These are phyloP conservation scores for Mustela lutreola DNA, from an alignment of 2,113 vertebrate species.

Conservation along the genomic window DNA sequence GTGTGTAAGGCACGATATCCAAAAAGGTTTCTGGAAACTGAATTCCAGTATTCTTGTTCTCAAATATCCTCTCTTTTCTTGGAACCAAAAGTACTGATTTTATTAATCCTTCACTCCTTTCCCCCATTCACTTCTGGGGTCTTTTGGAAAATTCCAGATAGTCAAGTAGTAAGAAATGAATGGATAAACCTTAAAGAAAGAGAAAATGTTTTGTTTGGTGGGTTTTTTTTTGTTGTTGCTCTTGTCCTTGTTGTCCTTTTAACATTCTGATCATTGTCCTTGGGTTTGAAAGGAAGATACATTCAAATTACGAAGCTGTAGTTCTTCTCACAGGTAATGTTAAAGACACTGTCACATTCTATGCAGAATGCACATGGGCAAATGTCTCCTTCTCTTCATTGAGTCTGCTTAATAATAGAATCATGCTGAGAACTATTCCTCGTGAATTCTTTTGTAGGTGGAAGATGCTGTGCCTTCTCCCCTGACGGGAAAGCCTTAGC, in stretches of 20 bases:
- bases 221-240: background rate
- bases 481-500: slow-evolving; percentile 98
- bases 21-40: slow-evolving; percentile 3
- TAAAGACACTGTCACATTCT: background rate
- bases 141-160: slow-evolving; percentile 1
- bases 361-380: fast-evolving
- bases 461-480: slow-evolving; percentile 98
- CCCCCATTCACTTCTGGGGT: background rate
- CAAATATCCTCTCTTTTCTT: background rate
- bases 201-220: background rate
- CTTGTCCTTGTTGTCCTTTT: background rate
- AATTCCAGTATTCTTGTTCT: background rate
- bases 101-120: background rate
- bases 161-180: slow-evolving; percentile 25
- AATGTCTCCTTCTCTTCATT: background rate
- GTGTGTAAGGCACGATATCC: background rate
- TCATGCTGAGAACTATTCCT: background rate
- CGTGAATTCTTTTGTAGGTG: slow-evolving; percentile 87
- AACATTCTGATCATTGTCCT: background rate
- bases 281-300: background rate
- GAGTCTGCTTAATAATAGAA: background rate
- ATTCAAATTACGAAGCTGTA: background rate
- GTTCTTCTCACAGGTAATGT: background rate
- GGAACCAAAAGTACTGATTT: background rate
- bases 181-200: background rate